phyloP scores from a whole-genome alignment of 2,113 vertebrate species.

The cattle (Bos taurus) region ARS-UCD2.0 NC_037339.1:86716001-86716500 shows the following conservation, averaged over 20 bases:
- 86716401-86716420: rapidly evolving
- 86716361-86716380: neutral
- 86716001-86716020: neutral
- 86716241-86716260: neutral
- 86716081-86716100: neutral
- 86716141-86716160: neutral
- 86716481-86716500: rapidly evolving
- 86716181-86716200: too few species aligned
- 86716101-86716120: neutral
- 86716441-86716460: neutral
- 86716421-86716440: neutral
- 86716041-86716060: neutral
- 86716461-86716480: neutral
- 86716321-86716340: neutral
- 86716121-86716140: neutral
- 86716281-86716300: neutral
- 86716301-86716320: neutral
- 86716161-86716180: neutral
- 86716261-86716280: neutral
- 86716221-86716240: neutral
- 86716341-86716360: neutral
- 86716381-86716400: neutral
- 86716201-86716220: neutral
- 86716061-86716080: neutral
- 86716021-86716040: neutral